A percentile compares a stretch with the other conserved stretches of the same genome.
phyloP scores from a whole-genome alignment of 2,797 vertebrate genomes.

The Onychomys arenicola region DNA sequence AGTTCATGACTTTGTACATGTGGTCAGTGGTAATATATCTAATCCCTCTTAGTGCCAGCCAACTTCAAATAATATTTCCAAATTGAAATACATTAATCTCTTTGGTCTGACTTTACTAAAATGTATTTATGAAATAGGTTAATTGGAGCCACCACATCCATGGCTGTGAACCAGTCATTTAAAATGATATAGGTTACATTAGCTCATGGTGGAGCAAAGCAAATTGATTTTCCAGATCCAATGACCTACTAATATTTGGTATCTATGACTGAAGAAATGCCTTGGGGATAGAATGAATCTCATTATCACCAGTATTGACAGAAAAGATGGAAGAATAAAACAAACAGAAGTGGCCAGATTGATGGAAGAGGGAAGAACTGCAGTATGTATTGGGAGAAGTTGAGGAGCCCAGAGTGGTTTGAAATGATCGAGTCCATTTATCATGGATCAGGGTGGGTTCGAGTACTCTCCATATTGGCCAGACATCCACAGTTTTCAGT shows the following conservation, averaged over 20 bases:
- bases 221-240: constrained; percentile 59
- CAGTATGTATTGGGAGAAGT: not conserved
- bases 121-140: constrained; percentile 80
- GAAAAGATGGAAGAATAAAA: constrained; percentile 49
- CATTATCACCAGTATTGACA: constrained; percentile 4
- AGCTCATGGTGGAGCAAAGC: constrained; percentile 58
- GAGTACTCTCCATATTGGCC: not conserved
- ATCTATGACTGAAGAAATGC: constrained; percentile 17
- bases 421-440: not conserved
- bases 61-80: constrained; percentile 80
- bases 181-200: constrained; percentile 70
- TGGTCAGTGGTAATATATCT: constrained; percentile 71
- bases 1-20: constrained; percentile 65
- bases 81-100: constrained; percentile 81
- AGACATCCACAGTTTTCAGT: not conserved
- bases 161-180: constrained; percentile 63
- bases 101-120: constrained; percentile 74
- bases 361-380: not conserved
- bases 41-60: constrained; percentile 61
- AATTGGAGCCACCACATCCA: constrained; percentile 74
- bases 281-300: constrained; percentile 40
- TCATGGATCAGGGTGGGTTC: not conserved
- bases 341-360: not conserved
- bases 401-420: not conserved
- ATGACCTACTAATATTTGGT: not conserved